Conservation (phyloP, 2,113 vertebrate species). For the Erpornis zantholeuca region DNA sequence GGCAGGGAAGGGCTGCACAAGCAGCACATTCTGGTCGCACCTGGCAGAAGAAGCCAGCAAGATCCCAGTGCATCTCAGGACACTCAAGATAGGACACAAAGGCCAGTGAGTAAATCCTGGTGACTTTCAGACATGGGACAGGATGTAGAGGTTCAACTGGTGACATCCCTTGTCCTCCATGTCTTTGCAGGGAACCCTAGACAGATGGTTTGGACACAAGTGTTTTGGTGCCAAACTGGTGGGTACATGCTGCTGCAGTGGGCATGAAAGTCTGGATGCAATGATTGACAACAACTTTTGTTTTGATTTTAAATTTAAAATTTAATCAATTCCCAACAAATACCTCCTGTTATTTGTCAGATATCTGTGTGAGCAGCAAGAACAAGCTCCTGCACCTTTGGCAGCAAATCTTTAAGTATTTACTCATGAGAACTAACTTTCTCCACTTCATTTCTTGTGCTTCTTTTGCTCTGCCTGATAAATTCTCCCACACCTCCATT, state of each 20-base stretch:
- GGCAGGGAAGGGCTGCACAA: neutral
- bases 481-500: neutral
- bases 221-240: neutral
- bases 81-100: neutral
- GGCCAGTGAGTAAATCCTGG: neutral
- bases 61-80: neutral
- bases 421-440: neutral
- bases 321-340: neutral
- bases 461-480: neutral
- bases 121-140: neutral
- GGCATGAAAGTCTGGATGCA: neutral
- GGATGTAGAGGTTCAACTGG: neutral
- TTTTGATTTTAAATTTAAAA: neutral
- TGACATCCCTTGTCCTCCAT: neutral
- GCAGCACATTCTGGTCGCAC: neutral
- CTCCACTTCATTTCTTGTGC: neutral
- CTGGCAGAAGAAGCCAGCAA: neutral
- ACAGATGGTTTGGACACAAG: neutral
- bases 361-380: neutral
- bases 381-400: neutral
- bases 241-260: neutral
- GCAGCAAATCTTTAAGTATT: neutral
- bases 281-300: neutral
- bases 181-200: neutral
- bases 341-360: neutral